Percentiles rank a stretch among this genome's conserved stretches.
Evolutionary conservation across 2,888 invertebrate genomes (phyloP).

Genomic region (Zootermopsis nevadensis): DNA sequence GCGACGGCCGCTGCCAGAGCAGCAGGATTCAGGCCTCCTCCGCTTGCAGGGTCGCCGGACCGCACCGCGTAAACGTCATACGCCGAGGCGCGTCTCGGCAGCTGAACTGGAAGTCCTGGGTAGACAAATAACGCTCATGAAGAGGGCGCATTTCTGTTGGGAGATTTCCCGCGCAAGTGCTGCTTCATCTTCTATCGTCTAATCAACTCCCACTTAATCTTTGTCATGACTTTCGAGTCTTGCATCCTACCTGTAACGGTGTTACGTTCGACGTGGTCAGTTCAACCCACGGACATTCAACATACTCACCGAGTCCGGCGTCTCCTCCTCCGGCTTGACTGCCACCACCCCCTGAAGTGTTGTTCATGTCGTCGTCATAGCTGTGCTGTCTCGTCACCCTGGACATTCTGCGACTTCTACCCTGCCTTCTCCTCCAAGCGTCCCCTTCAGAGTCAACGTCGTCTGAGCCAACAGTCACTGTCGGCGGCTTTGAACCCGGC

Average conservation of each 20-base stretch:
- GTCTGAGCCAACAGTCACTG: not conserved
- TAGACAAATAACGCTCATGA: too few relatives aligned
- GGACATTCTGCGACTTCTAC: slow-evolving; percentile 67
- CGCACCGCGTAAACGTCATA: slow-evolving; percentile 83
- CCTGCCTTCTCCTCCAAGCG: slow-evolving; percentile 59
- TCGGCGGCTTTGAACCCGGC: not conserved
- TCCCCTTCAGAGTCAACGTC: slow-evolving; percentile 65
- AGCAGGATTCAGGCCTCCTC: slow-evolving; percentile 51
- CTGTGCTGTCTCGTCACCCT: slow-evolving; percentile 80
- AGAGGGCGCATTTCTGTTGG: too few relatives aligned
- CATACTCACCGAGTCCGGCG: slow-evolving; percentile 54
- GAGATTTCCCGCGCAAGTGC: too few relatives aligned
- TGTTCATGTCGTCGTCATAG: slow-evolving; percentile 82
- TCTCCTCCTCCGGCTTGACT: slow-evolving; percentile 57
- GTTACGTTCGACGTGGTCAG: too few relatives aligned
- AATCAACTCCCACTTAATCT: too few relatives aligned
- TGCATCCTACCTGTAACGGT: too few relatives aligned
- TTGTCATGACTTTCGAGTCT: too few relatives aligned
- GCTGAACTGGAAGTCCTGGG: slow-evolving; percentile 73
- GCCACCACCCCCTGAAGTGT: slow-evolving; percentile 55
- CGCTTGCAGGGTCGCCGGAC: slow-evolving; percentile 60
- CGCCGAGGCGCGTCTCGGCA: slow-evolving; percentile 84
- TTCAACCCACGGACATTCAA: slow-evolving; percentile 9
- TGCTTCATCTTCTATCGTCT: too few relatives aligned
- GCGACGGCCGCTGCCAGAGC: slow-evolving; percentile 46